phyloP scores from a whole-genome alignment of 37 sponge, comb jelly and placozoan genomes.

The Hormiphora californensis region DNA sequence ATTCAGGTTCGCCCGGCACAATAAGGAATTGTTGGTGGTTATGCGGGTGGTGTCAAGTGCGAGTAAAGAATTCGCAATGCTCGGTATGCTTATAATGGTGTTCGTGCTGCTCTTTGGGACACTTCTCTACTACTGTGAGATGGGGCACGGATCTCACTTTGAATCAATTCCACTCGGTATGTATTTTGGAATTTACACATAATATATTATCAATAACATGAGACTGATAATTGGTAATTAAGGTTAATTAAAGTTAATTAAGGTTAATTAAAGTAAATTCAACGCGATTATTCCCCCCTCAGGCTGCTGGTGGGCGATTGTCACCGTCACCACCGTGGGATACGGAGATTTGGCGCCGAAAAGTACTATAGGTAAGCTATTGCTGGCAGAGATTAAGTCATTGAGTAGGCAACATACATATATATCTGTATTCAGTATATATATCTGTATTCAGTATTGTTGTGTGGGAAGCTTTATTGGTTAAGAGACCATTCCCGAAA shows the following conservation, averaged over 20 bases:
- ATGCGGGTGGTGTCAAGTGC: slow-evolving; percentile 3
- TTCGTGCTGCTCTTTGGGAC: slow-evolving; percentile 48
- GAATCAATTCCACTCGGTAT: slow-evolving; percentile 36
- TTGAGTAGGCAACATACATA: too few species aligned
- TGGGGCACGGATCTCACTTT: slow-evolving; percentile 12
- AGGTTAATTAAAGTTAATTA: too few species aligned
- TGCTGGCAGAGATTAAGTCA: too few species aligned
- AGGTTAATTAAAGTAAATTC: background rate
- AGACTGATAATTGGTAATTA: too few species aligned
- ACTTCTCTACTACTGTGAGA: slow-evolving; percentile 30
- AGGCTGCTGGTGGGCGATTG: slow-evolving; percentile 53
- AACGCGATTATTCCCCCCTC: background rate
- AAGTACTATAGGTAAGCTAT: slow-evolving; percentile 37
- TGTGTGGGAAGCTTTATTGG: too few species aligned
- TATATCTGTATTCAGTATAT: too few species aligned
- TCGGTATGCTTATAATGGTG: slow-evolving; percentile 47
- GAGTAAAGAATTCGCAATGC: slow-evolving; percentile 39
- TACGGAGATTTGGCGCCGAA: slow-evolving; percentile 40
- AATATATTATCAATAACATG: background rate
- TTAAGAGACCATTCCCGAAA: too few species aligned
- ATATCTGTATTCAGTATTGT: too few species aligned
- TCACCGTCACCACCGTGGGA: slow-evolving; percentile 32
- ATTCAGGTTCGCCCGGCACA: slow-evolving; percentile 39
- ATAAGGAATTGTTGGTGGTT: slow-evolving; percentile 30
- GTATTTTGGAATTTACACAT: background rate